Percentiles rank a stretch among this genome's conserved stretches.
Evolutionary conservation across 2,113 vertebrate species (phyloP).

Genomic region (Callospermophilus lateralis): DNA sequence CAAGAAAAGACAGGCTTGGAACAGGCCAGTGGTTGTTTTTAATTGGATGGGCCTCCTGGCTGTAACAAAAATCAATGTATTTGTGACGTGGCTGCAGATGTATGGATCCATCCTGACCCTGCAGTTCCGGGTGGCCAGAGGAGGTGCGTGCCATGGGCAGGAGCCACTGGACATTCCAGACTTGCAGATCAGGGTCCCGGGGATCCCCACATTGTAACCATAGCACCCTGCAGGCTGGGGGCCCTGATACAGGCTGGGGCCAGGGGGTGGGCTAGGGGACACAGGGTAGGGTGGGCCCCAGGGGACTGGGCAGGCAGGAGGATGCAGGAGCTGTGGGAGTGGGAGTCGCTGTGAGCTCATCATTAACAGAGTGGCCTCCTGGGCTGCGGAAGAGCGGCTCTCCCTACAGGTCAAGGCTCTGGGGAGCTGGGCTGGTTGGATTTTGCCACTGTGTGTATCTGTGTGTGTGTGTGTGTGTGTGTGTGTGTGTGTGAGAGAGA

Average conservation of each 20-base stretch:
- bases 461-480: neutral
- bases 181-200: neutral
- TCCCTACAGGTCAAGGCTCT: neutral
- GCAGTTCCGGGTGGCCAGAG: fast-evolving
- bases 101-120: neutral
- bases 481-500: too few species aligned
- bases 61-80: constrained; percentile 59
- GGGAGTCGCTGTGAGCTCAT: fast-evolving
- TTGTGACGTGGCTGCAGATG: neutral
- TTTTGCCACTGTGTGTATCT: neutral
- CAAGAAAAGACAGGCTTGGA: constrained; percentile 49
- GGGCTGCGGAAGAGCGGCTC: fast-evolving
- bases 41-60: constrained; percentile 67
- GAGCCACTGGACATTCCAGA: too few species aligned
- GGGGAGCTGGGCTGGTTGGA: fast-evolving
- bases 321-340: too few species aligned
- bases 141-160: fast-evolving
- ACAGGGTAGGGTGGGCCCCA: neutral
- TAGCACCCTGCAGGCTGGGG: neutral
- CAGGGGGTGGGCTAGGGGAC: neutral
- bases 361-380: neutral
- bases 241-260: neutral
- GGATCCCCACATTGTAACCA: too few species aligned
- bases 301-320: too few species aligned
- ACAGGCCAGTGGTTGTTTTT: constrained; percentile 18